Evolutionary conservation across 2,113 vertebrate genomes (phyloP).

Genomic region (Hemichromis elongatus): DNA sequence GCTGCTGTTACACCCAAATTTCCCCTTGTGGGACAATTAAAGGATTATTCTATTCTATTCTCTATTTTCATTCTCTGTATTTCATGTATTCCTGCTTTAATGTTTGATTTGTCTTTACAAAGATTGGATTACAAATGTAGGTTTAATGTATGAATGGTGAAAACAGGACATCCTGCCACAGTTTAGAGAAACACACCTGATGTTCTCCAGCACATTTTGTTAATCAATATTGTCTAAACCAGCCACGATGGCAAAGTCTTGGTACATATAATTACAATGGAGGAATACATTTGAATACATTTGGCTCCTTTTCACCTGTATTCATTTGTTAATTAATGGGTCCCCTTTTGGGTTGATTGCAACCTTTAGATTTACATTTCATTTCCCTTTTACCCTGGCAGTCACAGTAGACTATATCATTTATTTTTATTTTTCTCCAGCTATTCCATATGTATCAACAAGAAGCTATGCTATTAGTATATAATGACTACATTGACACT

Average conservation of each 20-base stretch:
- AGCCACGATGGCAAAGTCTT: background rate
- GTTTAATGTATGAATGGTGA: background rate
- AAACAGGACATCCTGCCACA: background rate
- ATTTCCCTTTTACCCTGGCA: background rate
- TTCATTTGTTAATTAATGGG: slow-evolving; percentile 32
- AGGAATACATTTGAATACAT: slow-evolving; percentile 46
- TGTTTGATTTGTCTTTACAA: background rate
- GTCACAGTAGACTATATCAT: background rate
- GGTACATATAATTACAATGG: background rate
- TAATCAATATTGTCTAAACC: background rate
- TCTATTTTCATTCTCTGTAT: too few relatives aligned
- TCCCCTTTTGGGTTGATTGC: slow-evolving; percentile 32
- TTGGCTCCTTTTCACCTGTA: background rate
- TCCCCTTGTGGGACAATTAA: too few relatives aligned
- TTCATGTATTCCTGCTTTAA: background rate
- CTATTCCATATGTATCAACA: background rate
- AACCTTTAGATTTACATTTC: slow-evolving; percentile 27
- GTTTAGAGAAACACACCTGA: background rate
- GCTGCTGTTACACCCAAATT: too few relatives aligned
- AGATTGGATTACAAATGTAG: background rate
- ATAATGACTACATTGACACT: background rate
- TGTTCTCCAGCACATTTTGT: background rate
- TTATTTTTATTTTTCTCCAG: background rate
- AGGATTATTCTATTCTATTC: too few relatives aligned
- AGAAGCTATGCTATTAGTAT: background rate